Evolutionary conservation across 2,888 invertebrate species (phyloP), one percentile per base, ranked within the genome.

Genomic region (Acanthosepion pharaonis): DNA sequence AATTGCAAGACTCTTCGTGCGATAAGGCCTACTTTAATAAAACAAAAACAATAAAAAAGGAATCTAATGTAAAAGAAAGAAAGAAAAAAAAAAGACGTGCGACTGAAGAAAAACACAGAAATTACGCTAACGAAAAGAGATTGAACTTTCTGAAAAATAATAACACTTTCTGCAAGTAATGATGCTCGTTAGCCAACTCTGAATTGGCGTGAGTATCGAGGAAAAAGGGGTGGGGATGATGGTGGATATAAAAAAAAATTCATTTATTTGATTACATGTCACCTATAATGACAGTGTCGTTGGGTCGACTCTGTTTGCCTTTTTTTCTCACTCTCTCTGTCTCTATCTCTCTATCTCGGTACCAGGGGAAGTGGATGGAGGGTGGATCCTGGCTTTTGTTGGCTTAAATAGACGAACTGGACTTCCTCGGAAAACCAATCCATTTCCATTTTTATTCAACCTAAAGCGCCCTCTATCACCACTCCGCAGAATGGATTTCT

Each of bases 1-100:
- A 78, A 78, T 78, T 78, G 78, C n/a, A 78, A 78, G 78, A 78
- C n/a, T 78, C 78, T 78, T n/a, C 78, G 78, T 78, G 78, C 78
- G 78, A 78, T 78, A n/a, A 78, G n/a, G n/a, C 78, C 78, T 78
- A 33, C n/a, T 78, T 78, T 78, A 78, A 78, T 78, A 78, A 78
- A 33, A 78, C 8, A 78, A n/a, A 33, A 33, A 33, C n/a, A 78
- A 33, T 4, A 78, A n/a, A 78, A 78, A 11, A 78, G 9, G 5
- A 78, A 9, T 18, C 9, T n/a, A 9, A n/a, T 9, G n/a, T n/a
- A 11, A n/a, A 78, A 78, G 23, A n/a, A 33, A 28, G 8, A n/a
- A n/a, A n/a, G n/a, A n/a, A n/a, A 55, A 8, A 28, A 78, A 11
- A 28, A 78, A 78, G 9, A 64, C 64, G 64, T 28, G 28, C 8